These are phyloP conservation scores for Delphinapterus leucas DNA, from an alignment of 2,113 vertebrate genomes.

Conservation along the genomic window DNA sequence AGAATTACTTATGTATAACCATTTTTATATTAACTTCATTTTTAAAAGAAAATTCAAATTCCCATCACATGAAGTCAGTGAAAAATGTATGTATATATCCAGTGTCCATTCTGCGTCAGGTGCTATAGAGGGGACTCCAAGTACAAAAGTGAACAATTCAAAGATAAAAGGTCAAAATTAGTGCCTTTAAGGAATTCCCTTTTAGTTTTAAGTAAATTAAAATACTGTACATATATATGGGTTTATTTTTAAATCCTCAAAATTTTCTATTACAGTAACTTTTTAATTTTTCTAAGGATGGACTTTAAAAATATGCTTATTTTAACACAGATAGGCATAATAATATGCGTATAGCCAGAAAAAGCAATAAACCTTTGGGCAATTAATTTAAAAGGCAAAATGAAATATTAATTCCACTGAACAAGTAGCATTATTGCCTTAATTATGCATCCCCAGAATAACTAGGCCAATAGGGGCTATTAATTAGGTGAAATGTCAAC, in stretches of 20 bases:
- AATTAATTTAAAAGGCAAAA: conserved; percentile 53
- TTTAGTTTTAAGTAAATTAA: neutral
- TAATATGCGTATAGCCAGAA: neutral
- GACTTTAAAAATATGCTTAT: conserved; percentile 1
- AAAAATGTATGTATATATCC: neutral
- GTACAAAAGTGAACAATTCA: neutral
- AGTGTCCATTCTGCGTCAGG: neutral
- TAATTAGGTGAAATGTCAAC: conserved; percentile 61
- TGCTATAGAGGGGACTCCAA: neutral
- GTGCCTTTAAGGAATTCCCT: neutral
- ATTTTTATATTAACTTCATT: neutral
- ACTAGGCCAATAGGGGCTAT: conserved; percentile 45
- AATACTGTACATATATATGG: neutral
- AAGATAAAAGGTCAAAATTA: neutral
- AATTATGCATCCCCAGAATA: conserved; percentile 68
- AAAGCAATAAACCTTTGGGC: conserved; percentile 17
- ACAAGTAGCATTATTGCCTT: conserved; percentile 37
- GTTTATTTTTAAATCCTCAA: neutral
- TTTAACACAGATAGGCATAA: neutral
- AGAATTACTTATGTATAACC: neutral
- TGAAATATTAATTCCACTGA: conserved; percentile 42
- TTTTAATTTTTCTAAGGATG: neutral
- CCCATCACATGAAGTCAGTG: neutral
- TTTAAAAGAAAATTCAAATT: conserved; percentile 32
- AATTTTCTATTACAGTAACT: neutral